Conservation (phyloP, 1,140 invertebrate genomes). For the fruit fly (Drosophila melanogaster) region Release_6_plus_ISO1_MT NT_037436.4:17907001-17907500, state of each 20-base stretch:
- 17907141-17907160: slow-evolving; percentile 29
- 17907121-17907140: slow-evolving; percentile 60
- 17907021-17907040: slow-evolving; percentile 51
- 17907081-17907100: slow-evolving; percentile 40
- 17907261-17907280: slow-evolving; percentile 41
- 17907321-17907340: slow-evolving; percentile 30
- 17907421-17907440: slow-evolving; percentile 49
- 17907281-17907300: slow-evolving; percentile 15
- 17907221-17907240: slow-evolving; percentile 38
- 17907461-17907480: slow-evolving; percentile 13
- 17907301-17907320: slow-evolving; percentile 24
- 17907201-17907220: slow-evolving; percentile 29
- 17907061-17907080: slow-evolving; percentile 45
- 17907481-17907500: slow-evolving; percentile 31
- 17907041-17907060: slow-evolving; percentile 47
- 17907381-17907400: slow-evolving; percentile 68
- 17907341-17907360: slow-evolving; percentile 62
- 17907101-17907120: slow-evolving; percentile 67
- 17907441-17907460: slow-evolving; percentile 55
- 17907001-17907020: neutral
- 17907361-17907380: slow-evolving; percentile 35
- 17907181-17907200: neutral
- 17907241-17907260: slow-evolving; percentile 39
- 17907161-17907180: slow-evolving; percentile 17
- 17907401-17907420: slow-evolving; percentile 68